These are phyloP conservation scores for Lepidocyrtoides sp. DNA, from an alignment of 2,888 invertebrate genomes.

Conservation along the genomic window DNA sequence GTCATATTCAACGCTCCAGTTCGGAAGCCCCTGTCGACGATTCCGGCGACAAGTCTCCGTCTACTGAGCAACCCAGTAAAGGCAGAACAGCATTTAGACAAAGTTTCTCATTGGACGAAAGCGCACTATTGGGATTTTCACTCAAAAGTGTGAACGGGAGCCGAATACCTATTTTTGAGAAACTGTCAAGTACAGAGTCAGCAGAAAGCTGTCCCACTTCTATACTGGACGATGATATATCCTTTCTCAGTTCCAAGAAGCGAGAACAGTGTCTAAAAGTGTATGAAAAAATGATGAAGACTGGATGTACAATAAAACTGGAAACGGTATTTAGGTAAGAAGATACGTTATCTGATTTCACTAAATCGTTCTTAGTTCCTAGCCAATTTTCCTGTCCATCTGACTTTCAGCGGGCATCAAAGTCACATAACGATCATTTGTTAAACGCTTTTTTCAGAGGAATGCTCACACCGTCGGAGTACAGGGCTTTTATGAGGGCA, in stretches of 20 bases:
- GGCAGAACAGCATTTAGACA: conserved; percentile 60
- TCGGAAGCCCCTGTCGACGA: conserved; percentile 70
- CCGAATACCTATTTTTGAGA: conserved; percentile 60
- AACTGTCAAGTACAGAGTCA: conserved; percentile 14
- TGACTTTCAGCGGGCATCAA: background rate
- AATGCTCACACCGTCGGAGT: conserved; percentile 85
- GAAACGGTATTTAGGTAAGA: conserved; percentile 84
- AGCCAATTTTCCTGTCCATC: conserved; percentile 5
- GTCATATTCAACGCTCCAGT: conserved; percentile 50
- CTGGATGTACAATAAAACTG: conserved; percentile 83
- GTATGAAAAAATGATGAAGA: conserved; percentile 84
- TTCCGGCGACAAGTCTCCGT: background rate
- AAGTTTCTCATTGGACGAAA: conserved; percentile 82
- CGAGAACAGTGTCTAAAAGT: conserved; percentile 84
- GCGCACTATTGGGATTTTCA: conserved; percentile 75
- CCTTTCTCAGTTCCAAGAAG: conserved; percentile 82
- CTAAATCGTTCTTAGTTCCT: background rate
- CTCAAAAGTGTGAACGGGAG: conserved; percentile 64
- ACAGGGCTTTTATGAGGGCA: conserved; percentile 82
- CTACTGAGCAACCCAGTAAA: background rate
- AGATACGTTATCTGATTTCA: background rate
- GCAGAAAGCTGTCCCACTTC: conserved; percentile 51
- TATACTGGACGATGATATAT: conserved; percentile 69
- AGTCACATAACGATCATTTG: background rate
- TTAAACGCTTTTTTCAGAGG: conserved; percentile 74